Conservation (phyloP, 2,113 vertebrate genomes). For the Silurus glanis region DNA sequence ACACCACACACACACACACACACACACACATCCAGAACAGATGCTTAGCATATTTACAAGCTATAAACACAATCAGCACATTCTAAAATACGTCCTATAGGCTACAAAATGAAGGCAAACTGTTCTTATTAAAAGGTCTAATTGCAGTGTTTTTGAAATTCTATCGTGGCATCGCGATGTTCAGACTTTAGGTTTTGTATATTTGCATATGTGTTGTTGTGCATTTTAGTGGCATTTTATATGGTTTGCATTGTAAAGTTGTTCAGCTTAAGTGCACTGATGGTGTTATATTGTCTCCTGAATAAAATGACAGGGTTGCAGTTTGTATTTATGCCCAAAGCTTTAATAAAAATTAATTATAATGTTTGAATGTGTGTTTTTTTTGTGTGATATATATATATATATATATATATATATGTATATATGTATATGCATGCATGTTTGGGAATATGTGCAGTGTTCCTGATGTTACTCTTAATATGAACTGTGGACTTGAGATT, state of each 20-base stretch:
- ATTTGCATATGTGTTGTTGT: not conserved
- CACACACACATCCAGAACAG: not conserved
- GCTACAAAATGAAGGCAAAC: not conserved
- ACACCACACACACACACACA: not conserved
- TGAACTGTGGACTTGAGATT: not conserved
- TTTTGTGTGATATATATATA: not conserved
- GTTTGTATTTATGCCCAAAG: constrained; percentile 35
- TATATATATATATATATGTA: not conserved
- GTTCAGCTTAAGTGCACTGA: constrained; percentile 19
- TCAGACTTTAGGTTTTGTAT: not conserved
- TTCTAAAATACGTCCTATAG: not conserved
- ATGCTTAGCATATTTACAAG: not conserved
- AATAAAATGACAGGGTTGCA: not conserved
- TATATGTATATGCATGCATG: not conserved
- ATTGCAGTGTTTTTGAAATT: constrained; percentile 1
- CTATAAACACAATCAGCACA: not conserved
- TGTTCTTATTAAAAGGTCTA: not conserved
- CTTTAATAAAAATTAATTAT: constrained; percentile 32
- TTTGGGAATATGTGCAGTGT: not conserved
- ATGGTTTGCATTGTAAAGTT: constrained; percentile 22
- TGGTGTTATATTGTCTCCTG: not conserved
- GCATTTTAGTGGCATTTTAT: constrained; percentile 6
- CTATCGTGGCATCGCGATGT: not conserved
- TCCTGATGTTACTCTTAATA: not conserved
- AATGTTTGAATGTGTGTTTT: not conserved